These are phyloP conservation scores for Corythoichthys intestinalis DNA, from an alignment of 2,113 vertebrate genomes.

Conservation along the genomic window DNA sequence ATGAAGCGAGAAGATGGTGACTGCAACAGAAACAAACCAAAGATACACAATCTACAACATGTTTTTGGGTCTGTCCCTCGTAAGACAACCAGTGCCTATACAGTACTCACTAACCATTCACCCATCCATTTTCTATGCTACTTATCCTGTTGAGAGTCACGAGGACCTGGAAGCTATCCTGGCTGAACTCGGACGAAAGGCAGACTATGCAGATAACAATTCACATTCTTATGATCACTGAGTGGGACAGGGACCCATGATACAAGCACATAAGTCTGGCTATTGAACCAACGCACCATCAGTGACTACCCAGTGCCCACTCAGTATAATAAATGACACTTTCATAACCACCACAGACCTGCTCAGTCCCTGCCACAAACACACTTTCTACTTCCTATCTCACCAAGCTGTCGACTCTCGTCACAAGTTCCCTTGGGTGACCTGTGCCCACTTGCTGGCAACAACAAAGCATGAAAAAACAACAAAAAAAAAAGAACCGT, in stretches of 20 bases:
- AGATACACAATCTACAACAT: neutral
- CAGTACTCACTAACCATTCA: neutral
- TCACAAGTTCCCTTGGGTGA: conserved; percentile 30
- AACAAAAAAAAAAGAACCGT: neutral
- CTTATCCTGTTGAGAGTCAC: neutral
- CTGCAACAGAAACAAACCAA: conserved; percentile 36
- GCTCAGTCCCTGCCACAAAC: conserved; percentile 13
- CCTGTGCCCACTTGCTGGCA: conserved; percentile 17
- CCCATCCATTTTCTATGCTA: neutral
- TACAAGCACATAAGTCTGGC: neutral
- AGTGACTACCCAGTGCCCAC: conserved; percentile 14
- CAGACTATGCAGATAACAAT: neutral
- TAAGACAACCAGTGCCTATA: neutral
- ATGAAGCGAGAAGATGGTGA: conserved; percentile 25
- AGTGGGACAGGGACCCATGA: neutral
- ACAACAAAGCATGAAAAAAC: conserved; percentile 7
- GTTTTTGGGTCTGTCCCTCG: neutral
- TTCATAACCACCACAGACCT: conserved; percentile 14
- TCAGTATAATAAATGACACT: conserved; percentile 16
- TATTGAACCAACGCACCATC: neutral
- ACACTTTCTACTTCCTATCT: conserved; percentile 8
- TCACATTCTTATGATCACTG: neutral
- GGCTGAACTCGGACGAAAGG: neutral
- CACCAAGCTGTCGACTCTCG: conserved; percentile 21
- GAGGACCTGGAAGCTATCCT: neutral